Evolutionary conservation across 2,113 vertebrate species (phyloP).

Genomic region (Rhynchopsitta pachyrhyncha): DNA sequence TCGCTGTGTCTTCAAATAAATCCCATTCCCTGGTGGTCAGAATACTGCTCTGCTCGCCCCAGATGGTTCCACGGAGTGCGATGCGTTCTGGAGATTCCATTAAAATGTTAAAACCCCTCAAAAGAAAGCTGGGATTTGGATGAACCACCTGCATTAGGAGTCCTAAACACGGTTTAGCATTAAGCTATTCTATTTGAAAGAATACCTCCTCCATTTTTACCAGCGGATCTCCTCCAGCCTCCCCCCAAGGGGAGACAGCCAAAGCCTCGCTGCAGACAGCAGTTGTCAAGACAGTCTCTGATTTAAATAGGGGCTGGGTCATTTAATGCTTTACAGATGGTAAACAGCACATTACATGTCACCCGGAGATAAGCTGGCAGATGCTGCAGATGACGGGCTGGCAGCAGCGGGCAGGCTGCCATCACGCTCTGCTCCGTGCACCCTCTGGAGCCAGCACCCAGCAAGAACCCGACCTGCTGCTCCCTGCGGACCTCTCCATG

Average conservation of each 20-base stretch:
- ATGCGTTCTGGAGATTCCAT: neutral
- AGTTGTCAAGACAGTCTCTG: neutral
- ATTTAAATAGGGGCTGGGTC: neutral
- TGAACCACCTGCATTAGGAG: neutral
- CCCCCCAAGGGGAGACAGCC: neutral
- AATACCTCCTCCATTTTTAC: neutral
- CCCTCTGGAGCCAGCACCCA: neutral
- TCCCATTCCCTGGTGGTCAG: neutral
- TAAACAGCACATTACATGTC: neutral
- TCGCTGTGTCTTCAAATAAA: fast-evolving
- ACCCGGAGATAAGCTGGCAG: neutral
- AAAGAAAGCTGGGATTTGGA: neutral
- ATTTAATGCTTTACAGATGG: neutral
- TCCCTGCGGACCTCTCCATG: fast-evolving
- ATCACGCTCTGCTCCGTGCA: fast-evolving
- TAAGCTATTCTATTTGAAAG: neutral
- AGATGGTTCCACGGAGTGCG: fast-evolving
- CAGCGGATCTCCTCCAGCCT: neutral
- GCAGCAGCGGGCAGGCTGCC: neutral
- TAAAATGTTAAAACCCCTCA: neutral
- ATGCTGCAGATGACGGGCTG: neutral
- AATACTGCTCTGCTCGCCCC: neutral
- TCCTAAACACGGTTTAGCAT: neutral
- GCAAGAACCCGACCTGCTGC: neutral
- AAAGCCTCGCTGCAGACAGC: neutral